A percentile compares a stretch with the other conserved stretches of the same genome.
These are phyloP conservation scores for Teleogryllus oceanicus DNA, from an alignment of 2,888 invertebrate genomes.

Conservation along the genomic window DNA sequence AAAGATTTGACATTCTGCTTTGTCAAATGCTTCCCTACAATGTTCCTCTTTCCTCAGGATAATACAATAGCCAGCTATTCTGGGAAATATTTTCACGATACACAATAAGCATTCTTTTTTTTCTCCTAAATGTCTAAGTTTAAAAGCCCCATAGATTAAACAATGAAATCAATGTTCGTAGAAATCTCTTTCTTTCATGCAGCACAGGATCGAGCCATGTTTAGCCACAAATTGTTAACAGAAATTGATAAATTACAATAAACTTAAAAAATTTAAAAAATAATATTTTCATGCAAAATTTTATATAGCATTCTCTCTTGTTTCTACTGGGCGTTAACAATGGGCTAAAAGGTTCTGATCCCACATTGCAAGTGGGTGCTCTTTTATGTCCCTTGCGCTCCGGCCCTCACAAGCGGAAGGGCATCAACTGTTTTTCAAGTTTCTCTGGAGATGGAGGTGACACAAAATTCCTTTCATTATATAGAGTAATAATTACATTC, in stretches of 20 bases:
- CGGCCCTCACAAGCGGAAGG: slow-evolving; percentile 27
- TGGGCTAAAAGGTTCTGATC: slow-evolving; percentile 28
- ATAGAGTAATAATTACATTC: background rate
- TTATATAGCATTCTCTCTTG: background rate
- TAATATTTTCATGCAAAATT: background rate
- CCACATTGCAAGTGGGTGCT: slow-evolving; percentile 26
- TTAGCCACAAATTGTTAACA: slow-evolving; percentile 18
- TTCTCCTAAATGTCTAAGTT: slow-evolving; percentile 8
- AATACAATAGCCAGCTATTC: slow-evolving; percentile 28
- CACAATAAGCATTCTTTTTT: slow-evolving; percentile 24
- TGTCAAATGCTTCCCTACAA: background rate
- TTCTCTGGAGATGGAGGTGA: slow-evolving; percentile 20
- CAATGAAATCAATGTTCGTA: slow-evolving; percentile 33
- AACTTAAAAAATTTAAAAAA: background rate
- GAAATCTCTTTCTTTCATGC: background rate
- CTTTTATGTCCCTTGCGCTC: slow-evolving; percentile 28
- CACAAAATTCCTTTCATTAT: slow-evolving; percentile 29
- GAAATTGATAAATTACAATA: background rate
- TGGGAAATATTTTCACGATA: slow-evolving; percentile 34
- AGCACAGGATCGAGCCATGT: slow-evolving; percentile 18
- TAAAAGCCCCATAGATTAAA: slow-evolving; percentile 35
- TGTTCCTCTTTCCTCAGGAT: background rate
- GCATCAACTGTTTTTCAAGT: slow-evolving; percentile 6
- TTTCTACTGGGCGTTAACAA: slow-evolving; percentile 25
- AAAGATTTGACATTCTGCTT: background rate